phyloP scores from a whole-genome alignment of 2,113 vertebrate genomes.

The Oplegnathus fasciatus region DNA sequence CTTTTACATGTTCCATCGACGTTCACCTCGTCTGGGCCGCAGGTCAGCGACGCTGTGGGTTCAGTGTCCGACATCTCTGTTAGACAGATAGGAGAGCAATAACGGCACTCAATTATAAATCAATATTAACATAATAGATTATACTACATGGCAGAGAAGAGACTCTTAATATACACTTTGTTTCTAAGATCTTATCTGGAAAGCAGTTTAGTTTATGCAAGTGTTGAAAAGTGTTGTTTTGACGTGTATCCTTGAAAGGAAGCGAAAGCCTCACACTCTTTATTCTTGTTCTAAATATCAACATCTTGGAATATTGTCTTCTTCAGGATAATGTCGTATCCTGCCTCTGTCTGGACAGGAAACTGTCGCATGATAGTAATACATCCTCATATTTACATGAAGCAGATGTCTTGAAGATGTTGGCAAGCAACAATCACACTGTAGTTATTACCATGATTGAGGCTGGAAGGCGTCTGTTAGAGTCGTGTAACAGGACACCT shows the following conservation, averaged over 20 bases:
- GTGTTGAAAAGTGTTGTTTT: neutral
- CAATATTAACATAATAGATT: neutral
- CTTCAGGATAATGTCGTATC: neutral
- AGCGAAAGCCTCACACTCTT: neutral
- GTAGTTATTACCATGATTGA: no score
- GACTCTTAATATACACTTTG: neutral
- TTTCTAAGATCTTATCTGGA: neutral
- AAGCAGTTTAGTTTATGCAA: neutral
- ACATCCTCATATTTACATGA: neutral
- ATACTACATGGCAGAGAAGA: neutral
- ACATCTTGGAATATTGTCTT: no score
- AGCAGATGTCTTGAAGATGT: neutral
- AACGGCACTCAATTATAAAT: neutral
- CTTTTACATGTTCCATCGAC: slow-evolving; percentile 78
- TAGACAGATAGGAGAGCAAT: slow-evolving; percentile 16
- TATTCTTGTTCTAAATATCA: neutral
- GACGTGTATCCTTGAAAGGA: neutral
- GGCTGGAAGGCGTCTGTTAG: neutral
- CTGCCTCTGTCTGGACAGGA: no score
- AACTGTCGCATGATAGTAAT: neutral
- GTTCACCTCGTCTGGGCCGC: slow-evolving; percentile 78
- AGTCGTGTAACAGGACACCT: no score
- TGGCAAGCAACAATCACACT: neutral
- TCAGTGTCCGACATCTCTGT: slow-evolving; percentile 80
- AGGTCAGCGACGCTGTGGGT: slow-evolving; percentile 56